phyloP scores from a whole-genome alignment of 1,140 invertebrate species.

The Caenorhabditis tropicalis region DNA sequence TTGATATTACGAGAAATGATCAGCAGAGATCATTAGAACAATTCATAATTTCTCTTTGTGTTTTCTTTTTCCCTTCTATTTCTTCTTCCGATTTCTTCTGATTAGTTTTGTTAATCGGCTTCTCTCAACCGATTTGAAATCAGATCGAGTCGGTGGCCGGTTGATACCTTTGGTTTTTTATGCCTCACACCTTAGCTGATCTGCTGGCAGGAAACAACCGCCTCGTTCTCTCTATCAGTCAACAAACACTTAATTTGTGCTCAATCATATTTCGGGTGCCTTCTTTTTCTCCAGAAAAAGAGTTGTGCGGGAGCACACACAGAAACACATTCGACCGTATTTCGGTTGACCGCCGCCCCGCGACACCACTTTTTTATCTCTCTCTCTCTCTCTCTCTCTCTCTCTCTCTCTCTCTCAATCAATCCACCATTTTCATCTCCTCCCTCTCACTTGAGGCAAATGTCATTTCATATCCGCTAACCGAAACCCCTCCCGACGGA shows the following conservation, averaged over 20 bases:
- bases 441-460: neutral
- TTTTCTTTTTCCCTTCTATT: neutral
- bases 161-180: conserved; percentile 31
- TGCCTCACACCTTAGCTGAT: conserved; percentile 25
- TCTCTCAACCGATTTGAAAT: neutral
- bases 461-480: conserved; percentile 15
- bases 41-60: neutral
- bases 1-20: too few species aligned
- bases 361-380: conserved; percentile 33
- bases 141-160: conserved; percentile 20
- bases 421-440: neutral
- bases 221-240: neutral
- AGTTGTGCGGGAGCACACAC: neutral
- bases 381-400: too few species aligned
- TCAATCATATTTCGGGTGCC: conserved; percentile 39
- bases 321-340: conserved; percentile 13
- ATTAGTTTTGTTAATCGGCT: conserved; percentile 11
- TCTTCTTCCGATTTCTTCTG: neutral
- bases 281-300: neutral
- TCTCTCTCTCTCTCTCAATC: too few species aligned
- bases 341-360: conserved; percentile 20
- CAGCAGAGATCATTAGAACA: conserved; percentile 4
- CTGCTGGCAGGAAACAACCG: conserved; percentile 20
- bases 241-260: conserved; percentile 31
- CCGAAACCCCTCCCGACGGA: neutral